Evolutionary conservation across 2,888 invertebrate genomes (phyloP).

Genomic region (Homarus gammarus): DNA sequence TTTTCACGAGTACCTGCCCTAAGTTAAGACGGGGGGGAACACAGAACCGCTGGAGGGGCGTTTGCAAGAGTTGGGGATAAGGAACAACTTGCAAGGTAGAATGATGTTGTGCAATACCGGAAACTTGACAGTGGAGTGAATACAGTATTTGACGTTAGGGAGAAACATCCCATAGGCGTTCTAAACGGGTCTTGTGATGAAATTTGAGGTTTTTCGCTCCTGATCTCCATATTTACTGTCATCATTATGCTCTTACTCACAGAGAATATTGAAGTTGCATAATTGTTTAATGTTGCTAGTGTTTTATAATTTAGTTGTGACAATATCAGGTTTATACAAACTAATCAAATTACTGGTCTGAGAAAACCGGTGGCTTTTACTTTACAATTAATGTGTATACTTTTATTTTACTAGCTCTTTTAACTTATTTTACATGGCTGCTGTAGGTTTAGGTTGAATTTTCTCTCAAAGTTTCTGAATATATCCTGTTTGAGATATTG

Average conservation of each 20-base stretch:
- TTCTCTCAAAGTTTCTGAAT: constrained; percentile 12
- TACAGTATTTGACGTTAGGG: background rate
- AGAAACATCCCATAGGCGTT: constrained; percentile 12
- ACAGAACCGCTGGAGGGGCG: background rate
- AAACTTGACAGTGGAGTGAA: constrained; percentile 11
- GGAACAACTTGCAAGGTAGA: background rate
- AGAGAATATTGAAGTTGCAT: constrained; percentile 13
- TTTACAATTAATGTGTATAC: background rate
- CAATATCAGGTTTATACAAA: background rate
- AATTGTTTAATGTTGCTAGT: constrained; percentile 12
- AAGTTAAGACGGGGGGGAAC: constrained; percentile 47
- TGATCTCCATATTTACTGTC: constrained; percentile 12
- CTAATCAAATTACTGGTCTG: constrained; percentile 5
- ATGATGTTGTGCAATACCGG: constrained; percentile 2
- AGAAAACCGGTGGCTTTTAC: background rate
- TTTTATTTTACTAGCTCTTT: background rate
- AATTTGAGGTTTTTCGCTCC: constrained; percentile 10
- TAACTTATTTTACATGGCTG: constrained; percentile 22
- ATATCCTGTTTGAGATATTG: constrained; percentile 14
- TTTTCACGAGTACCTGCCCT: constrained; percentile 59
- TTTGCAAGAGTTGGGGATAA: background rate
- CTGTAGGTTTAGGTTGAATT: constrained; percentile 13
- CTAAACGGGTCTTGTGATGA: constrained; percentile 45
- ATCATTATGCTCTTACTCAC: background rate
- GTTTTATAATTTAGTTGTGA: background rate